A percentile compares a stretch with the other conserved stretches of the same genome.
phyloP scores from a whole-genome alignment of 2,888 invertebrate genomes.

The Alentia gelatinosa region DNA sequence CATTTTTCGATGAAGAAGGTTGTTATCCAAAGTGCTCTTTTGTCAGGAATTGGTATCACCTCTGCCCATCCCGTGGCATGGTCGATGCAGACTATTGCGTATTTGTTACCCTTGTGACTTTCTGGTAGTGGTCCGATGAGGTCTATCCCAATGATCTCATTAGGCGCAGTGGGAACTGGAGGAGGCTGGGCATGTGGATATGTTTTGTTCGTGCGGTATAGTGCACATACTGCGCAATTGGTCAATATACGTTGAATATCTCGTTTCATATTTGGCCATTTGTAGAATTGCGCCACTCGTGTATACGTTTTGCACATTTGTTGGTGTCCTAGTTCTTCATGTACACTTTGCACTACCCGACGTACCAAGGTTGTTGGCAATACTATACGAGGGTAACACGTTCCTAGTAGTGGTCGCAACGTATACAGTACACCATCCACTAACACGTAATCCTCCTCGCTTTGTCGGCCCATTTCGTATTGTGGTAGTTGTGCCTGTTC shows the following conservation, averaged over 20 bases:
- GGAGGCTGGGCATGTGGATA: neutral
- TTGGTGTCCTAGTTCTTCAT: neutral
- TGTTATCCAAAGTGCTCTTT: neutral
- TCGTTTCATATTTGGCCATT: neutral
- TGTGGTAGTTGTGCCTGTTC: neutral
- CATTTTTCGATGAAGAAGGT: neutral
- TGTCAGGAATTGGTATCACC: neutral
- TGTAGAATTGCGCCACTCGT: neutral
- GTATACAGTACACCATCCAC: neutral
- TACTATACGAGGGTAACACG: neutral
- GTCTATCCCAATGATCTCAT: neutral
- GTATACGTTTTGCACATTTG: neutral
- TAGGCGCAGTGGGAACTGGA: neutral
- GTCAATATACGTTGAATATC: neutral
- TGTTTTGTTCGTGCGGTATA: neutral
- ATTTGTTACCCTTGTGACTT: neutral
- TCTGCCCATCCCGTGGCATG: slow-evolving; percentile 10
- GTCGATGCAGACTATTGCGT: neutral
- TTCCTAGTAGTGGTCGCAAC: neutral
- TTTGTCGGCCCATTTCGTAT: neutral
- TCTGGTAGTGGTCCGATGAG: neutral
- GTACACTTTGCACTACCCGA: neutral
- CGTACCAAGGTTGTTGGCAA: neutral
- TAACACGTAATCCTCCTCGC: neutral
- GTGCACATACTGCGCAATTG: neutral